Percentiles rank a stretch among this genome's conserved stretches.
Conservation (phyloP, 2,888 invertebrate species). For the Chrysina gloriosa region DNA sequence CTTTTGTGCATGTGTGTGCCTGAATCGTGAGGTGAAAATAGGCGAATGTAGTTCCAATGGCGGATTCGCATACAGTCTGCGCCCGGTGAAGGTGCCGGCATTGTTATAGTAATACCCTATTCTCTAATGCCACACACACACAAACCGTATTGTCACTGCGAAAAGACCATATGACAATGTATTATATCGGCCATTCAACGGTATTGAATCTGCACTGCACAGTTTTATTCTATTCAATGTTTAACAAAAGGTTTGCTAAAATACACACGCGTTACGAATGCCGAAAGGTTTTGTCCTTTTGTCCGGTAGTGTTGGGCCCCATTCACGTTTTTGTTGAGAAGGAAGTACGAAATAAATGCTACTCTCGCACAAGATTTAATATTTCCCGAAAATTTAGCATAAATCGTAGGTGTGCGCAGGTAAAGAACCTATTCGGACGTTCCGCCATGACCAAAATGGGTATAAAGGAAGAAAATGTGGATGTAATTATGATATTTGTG, state of each 20-base stretch:
- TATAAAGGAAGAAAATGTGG: slow-evolving; percentile 38
- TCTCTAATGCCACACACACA: slow-evolving; percentile 64
- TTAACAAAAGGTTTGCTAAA: slow-evolving; percentile 62
- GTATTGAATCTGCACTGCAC: slow-evolving; percentile 62
- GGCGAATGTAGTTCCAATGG: slow-evolving; percentile 29
- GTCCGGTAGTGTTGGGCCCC: slow-evolving; percentile 62
- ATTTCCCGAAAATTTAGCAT: slow-evolving; percentile 59
- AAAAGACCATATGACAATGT: slow-evolving; percentile 66
- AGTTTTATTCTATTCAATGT: slow-evolving; percentile 63
- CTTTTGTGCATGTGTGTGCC: slow-evolving; percentile 46
- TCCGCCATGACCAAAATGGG: not conserved
- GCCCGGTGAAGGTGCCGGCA: slow-evolving; percentile 50
- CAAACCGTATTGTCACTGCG: slow-evolving; percentile 61
- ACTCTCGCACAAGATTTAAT: slow-evolving; percentile 58
- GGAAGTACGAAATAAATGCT: slow-evolving; percentile 63
- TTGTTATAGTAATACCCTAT: slow-evolving; percentile 61
- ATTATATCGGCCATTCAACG: slow-evolving; percentile 64
- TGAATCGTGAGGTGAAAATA: slow-evolving; percentile 38
- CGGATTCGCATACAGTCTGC: slow-evolving; percentile 8
- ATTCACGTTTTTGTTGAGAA: slow-evolving; percentile 63
- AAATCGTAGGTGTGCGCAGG: slow-evolving; percentile 58
- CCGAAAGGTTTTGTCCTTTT: slow-evolving; percentile 65
- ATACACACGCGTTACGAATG: slow-evolving; percentile 66
- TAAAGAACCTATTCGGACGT: slow-evolving; percentile 44
- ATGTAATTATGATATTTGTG: slow-evolving; percentile 43